These are phyloP conservation scores for Drosophila recens DNA, from an alignment of 2,888 invertebrate species.

Conservation along the genomic window DNA sequence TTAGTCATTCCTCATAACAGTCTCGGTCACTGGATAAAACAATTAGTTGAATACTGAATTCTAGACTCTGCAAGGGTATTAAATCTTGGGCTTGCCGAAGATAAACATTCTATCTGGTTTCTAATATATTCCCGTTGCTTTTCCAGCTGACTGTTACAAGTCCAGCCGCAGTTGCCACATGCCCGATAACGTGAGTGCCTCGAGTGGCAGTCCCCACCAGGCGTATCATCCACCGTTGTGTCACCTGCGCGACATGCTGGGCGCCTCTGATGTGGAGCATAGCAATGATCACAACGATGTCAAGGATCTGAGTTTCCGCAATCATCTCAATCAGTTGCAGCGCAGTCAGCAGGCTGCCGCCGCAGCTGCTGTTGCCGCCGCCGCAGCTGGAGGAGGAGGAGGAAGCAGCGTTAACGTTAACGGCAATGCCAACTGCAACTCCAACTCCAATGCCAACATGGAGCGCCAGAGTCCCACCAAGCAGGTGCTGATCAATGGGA, in stretches of 20 bases:
- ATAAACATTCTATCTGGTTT: neutral
- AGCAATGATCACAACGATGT: slow-evolving; percentile 85
- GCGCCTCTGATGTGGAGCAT: slow-evolving; percentile 84
- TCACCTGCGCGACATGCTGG: slow-evolving; percentile 85
- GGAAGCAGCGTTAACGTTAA: slow-evolving; percentile 50
- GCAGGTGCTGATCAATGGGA: slow-evolving; percentile 37
- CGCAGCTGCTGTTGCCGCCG: slow-evolving; percentile 67
- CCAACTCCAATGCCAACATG: slow-evolving; percentile 35
- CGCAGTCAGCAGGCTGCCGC: slow-evolving; percentile 64
- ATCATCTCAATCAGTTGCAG: slow-evolving; percentile 83
- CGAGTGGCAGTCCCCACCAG: slow-evolving; percentile 86
- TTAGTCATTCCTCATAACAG: no score
- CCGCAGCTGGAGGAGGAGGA: slow-evolving; percentile 52
- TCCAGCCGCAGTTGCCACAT: slow-evolving; percentile 83
- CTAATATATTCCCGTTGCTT: neutral
- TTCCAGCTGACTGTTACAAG: slow-evolving; percentile 84
- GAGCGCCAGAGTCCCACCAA: slow-evolving; percentile 51
- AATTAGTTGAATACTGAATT: neutral
- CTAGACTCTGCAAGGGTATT: neutral
- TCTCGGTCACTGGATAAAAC: no score
- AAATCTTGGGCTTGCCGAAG: neutral
- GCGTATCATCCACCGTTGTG: slow-evolving; percentile 84
- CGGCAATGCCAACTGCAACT: slow-evolving; percentile 18
- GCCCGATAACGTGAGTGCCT: slow-evolving; percentile 87
- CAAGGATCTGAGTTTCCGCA: slow-evolving; percentile 85